These are phyloP conservation scores for Colossoma macropomum DNA, from an alignment of 2,113 vertebrate genomes.

Conservation along the genomic window DNA sequence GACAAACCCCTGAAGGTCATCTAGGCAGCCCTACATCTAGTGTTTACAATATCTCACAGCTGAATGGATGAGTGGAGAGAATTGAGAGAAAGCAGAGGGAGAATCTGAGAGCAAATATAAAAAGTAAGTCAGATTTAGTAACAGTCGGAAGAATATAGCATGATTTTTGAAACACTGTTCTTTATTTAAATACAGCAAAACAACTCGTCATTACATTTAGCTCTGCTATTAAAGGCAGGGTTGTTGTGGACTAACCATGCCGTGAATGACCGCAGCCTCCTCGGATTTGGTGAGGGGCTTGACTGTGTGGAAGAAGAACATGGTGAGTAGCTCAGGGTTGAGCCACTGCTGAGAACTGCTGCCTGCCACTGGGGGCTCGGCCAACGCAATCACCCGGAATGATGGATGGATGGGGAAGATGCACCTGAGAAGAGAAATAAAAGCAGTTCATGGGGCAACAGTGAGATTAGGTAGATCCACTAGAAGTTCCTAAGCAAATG, in stretches of 20 bases:
- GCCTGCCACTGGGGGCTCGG: slow-evolving; percentile 88
- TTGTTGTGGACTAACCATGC: slow-evolving; percentile 80
- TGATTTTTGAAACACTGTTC: not conserved
- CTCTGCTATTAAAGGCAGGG: not conserved
- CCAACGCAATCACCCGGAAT: slow-evolving; percentile 91
- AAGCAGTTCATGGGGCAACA: not conserved
- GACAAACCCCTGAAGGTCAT: not conserved
- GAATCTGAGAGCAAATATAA: not conserved
- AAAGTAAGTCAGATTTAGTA: not conserved
- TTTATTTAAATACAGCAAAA: slow-evolving; percentile 11
- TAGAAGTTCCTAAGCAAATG: too few species aligned
- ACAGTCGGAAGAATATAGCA: not conserved
- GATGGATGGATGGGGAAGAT: slow-evolving; percentile 91
- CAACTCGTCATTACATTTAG: not conserved
- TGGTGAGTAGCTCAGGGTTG: slow-evolving; percentile 90
- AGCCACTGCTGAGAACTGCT: slow-evolving; percentile 90
- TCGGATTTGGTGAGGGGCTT: slow-evolving; percentile 83
- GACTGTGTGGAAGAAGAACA: slow-evolving; percentile 92
- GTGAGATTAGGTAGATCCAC: too few species aligned
- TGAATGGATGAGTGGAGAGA: not conserved
- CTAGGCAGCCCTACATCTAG: not conserved
- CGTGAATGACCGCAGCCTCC: slow-evolving; percentile 85
- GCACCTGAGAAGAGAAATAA: slow-evolving; percentile 73
- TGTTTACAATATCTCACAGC: not conserved
- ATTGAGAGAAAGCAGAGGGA: not conserved